A percentile compares a stretch with the other conserved stretches of the same genome.
Evolutionary conservation across 2,113 vertebrate genomes (phyloP).

Genomic region (Neodon shergylaensis): DNA sequence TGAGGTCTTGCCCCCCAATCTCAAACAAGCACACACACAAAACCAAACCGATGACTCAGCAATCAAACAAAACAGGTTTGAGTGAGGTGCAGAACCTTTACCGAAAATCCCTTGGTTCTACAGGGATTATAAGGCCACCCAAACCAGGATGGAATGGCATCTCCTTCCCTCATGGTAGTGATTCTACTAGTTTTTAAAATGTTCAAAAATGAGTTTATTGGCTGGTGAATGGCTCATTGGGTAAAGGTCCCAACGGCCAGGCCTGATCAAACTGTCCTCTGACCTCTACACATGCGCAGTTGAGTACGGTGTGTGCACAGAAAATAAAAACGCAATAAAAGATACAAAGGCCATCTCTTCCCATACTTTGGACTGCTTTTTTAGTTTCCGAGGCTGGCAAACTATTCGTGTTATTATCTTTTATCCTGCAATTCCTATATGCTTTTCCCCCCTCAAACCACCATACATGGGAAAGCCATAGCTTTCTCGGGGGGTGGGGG

Average conservation of each 20-base stretch:
- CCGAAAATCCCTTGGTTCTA: background rate
- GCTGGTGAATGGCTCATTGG: background rate
- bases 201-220: background rate
- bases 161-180: background rate
- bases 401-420: background rate
- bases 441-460: background rate
- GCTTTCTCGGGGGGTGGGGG: background rate
- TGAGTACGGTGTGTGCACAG: too few species aligned
- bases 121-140: conserved; percentile 55
- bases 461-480: background rate
- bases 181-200: background rate
- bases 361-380: background rate
- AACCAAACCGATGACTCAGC: background rate
- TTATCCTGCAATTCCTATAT: background rate
- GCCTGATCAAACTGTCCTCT: background rate
- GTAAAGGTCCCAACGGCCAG: background rate
- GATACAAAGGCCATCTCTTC: background rate
- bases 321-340: background rate
- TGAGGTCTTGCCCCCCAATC: background rate
- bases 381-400: background rate
- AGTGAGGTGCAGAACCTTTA: conserved; percentile 49
- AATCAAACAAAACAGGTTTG: background rate
- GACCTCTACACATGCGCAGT: background rate
- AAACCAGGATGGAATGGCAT: background rate
- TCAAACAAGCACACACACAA: background rate